phyloP scores from a whole-genome alignment of 2,888 invertebrate species.

The Coecobrya sp. region DNA sequence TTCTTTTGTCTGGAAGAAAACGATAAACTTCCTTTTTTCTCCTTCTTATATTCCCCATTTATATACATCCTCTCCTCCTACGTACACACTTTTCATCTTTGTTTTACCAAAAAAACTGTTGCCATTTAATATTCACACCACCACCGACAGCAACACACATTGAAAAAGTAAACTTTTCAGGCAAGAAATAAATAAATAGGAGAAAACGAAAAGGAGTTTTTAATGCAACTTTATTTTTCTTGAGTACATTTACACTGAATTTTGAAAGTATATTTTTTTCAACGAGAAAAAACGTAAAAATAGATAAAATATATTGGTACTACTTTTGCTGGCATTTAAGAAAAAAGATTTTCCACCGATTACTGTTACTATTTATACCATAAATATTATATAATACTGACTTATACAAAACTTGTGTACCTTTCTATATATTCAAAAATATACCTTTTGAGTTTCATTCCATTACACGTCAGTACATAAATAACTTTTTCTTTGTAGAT shows the following conservation, averaged over 20 bases:
- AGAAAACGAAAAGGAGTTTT: neutral
- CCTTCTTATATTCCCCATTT: neutral
- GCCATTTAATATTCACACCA: slow-evolving; percentile 58
- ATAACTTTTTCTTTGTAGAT: neutral
- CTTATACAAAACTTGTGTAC: slow-evolving; percentile 1
- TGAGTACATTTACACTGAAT: slow-evolving; percentile 16
- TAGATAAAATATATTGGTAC: neutral
- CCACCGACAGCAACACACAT: neutral
- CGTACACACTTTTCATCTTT: neutral
- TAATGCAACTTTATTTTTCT: neutral
- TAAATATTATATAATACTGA: neutral
- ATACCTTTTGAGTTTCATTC: slow-evolving; percentile 67
- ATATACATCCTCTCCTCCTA: neutral
- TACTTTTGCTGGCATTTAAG: neutral
- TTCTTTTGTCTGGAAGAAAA: slow-evolving; percentile 65
- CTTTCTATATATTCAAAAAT: neutral
- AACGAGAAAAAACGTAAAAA: neutral
- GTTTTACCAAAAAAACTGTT: neutral
- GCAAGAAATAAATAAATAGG: slow-evolving; percentile 6
- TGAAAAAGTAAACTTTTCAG: slow-evolving; percentile 6
- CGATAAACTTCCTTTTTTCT: slow-evolving; percentile 58
- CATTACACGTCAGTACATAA: neutral
- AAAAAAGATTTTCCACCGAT: neutral
- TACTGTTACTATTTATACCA: neutral
- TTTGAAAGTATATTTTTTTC: neutral